Conservation (phyloP, 2,888 invertebrate species). For the Salticus scenicus region DNA sequence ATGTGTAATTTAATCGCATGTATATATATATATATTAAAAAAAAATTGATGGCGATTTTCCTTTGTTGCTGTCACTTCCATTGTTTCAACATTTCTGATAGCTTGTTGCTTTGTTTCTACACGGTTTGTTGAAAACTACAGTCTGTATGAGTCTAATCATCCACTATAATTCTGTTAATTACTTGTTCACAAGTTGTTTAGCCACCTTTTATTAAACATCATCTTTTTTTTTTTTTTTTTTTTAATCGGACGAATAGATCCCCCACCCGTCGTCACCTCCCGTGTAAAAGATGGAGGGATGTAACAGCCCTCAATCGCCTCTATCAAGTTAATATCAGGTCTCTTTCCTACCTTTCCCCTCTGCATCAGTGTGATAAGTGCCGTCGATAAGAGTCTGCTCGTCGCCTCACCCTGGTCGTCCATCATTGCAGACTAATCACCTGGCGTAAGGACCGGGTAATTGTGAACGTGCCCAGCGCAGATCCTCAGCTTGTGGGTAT, state of each 20-base stretch:
- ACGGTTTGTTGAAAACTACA: too few species aligned
- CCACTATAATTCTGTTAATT: not conserved
- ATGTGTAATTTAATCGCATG: too few species aligned
- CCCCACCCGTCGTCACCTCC: conserved; percentile 2
- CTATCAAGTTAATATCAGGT: conserved; percentile 7
- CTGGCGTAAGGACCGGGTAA: conserved; percentile 65
- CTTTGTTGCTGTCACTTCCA: too few species aligned
- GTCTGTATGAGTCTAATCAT: not conserved
- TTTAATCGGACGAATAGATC: not conserved
- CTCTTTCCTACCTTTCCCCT: not conserved
- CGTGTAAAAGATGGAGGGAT: not conserved
- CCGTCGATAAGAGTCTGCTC: conserved; percentile 34
- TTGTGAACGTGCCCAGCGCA: conserved; percentile 50
- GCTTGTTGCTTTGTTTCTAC: too few species aligned
- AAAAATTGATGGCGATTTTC: too few species aligned
- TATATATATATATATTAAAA: too few species aligned
- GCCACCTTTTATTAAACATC: not conserved
- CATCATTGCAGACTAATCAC: conserved; percentile 67
- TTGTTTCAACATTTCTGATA: too few species aligned
- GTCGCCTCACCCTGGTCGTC: conserved; percentile 50
- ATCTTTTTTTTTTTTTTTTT: not conserved
- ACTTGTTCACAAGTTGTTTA: not conserved
- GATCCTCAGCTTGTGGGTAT: conserved; percentile 43
- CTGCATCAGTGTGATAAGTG: conserved; percentile 23
- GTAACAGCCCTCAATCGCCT: not conserved